These are phyloP conservation scores for Lampropteryx suffumata DNA, from an alignment of 2,888 invertebrate species.

Conservation along the genomic window DNA sequence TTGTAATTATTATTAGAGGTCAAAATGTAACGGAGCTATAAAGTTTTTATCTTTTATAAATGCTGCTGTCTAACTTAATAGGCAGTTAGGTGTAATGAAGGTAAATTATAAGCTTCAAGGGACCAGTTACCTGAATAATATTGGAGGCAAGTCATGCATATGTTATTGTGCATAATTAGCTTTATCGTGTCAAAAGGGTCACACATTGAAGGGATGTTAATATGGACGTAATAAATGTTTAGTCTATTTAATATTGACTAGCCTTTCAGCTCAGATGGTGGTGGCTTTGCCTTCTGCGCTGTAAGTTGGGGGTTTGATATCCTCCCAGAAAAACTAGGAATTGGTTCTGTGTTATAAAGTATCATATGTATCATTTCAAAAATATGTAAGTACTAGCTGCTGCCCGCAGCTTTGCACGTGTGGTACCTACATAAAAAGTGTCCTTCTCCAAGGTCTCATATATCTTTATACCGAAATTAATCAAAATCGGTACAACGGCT, in stretches of 20 bases:
- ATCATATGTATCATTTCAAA: no score
- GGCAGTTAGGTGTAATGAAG: constrained; percentile 28
- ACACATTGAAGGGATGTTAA: background rate
- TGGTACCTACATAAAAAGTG: no score
- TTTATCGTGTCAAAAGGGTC: constrained; percentile 6
- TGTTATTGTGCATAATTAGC: constrained; percentile 16
- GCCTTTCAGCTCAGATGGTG: background rate
- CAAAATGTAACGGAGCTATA: background rate
- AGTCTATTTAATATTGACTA: background rate
- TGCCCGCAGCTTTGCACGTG: no score
- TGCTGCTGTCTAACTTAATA: constrained; percentile 17
- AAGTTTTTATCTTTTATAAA: constrained; percentile 11
- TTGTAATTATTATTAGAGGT: no score
- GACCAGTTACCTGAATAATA: constrained; percentile 24
- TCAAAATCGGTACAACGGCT: no score
- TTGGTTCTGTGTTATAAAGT: no score
- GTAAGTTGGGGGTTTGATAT: no score
- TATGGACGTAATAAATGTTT: background rate
- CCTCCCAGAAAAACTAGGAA: no score
- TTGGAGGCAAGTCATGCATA: constrained; percentile 18
- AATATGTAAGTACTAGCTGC: no score
- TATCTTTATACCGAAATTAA: no score
- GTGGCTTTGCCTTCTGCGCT: no score
- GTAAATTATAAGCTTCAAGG: constrained; percentile 25
- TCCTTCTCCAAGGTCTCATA: no score